Base-by-base conservation (phyloP, 1,140 invertebrate species). In the Drosophila varians region DNA sequence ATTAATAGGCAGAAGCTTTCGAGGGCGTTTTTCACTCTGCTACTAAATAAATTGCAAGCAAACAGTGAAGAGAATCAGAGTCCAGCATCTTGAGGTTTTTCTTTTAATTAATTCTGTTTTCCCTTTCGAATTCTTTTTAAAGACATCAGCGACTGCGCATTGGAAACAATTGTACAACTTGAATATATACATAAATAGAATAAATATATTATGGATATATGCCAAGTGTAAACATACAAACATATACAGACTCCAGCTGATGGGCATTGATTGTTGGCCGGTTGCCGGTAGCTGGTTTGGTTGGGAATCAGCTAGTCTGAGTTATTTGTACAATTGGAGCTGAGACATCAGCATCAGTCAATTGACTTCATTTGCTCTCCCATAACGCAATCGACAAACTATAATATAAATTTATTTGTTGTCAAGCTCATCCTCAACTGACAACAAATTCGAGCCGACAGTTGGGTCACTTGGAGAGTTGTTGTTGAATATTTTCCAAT, bases 291-390 rank as follows among this genome's bases (percentile, higher is more conserved):
- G 65, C 72, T 75, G 62, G 80, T 86, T 87, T 77, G 36, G 53
- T 77, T 80, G 77, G 78, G 82, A 74, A 74, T 87, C 69, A 86
- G 73, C 80, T 87, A 69, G 82, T 74, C 60, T 74, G 46, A 83
- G 83, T 78, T 78, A 73, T 75, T 78, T 84, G 54, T 8, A 53
- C 51, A 84, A 84, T 68, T 78, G 74, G 57, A 62, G 60, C 53
- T 34, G 21, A 11, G 49, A 4, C 21, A 2, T 21, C 21, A 21
- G 34, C 36, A 23, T 65, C 48, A 60, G 64, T 86, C 80, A 84
- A 84, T 84, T 84, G 75, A 86, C 47, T 61, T 79, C 75, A 64
- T 72, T 84, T 60, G 56, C 52, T 43, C 36, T 46, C 52, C 31
- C 26, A 42, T 60, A 47, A 40, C 25, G 48, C 57, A 38, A 46